These are phyloP conservation scores for Neoaliturus tenellus DNA, from an alignment of 2,888 invertebrate species.

Conservation along the genomic window DNA sequence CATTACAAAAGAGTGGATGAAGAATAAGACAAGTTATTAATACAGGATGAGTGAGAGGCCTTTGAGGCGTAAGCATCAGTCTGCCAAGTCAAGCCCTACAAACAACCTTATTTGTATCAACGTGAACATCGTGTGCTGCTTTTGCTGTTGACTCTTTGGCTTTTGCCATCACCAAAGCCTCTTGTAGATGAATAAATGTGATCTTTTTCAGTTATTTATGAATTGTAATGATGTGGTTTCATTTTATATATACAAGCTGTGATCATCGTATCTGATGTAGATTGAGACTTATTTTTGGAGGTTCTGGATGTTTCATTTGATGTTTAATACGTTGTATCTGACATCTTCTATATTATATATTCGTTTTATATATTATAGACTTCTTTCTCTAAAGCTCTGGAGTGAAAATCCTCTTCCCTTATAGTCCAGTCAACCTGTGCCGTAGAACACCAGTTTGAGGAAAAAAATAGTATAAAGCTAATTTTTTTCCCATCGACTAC, in stretches of 20 bases:
- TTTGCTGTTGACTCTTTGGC: neutral
- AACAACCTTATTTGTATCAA: conserved; percentile 27
- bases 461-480: too few species aligned
- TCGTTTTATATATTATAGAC: too few species aligned
- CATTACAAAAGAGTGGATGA: neutral
- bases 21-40: conserved; percentile 16
- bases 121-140: neutral
- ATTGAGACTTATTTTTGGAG: too few species aligned
- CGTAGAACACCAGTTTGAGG: too few species aligned
- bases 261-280: too few species aligned
- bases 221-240: neutral
- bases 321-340: too few species aligned
- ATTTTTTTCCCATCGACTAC: too few species aligned
- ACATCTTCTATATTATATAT: too few species aligned
- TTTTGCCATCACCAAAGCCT: neutral
- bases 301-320: too few species aligned
- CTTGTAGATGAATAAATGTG: neutral
- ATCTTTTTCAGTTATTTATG: neutral
- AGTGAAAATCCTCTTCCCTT: too few species aligned
- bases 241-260: neutral
- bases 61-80: neutral
- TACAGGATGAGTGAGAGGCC: neutral
- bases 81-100: neutral
- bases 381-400: too few species aligned
- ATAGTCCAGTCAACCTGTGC: too few species aligned